Base-by-base conservation (phyloP, 2,888 invertebrate species). In the Kryphioiulus occultus region DNA sequence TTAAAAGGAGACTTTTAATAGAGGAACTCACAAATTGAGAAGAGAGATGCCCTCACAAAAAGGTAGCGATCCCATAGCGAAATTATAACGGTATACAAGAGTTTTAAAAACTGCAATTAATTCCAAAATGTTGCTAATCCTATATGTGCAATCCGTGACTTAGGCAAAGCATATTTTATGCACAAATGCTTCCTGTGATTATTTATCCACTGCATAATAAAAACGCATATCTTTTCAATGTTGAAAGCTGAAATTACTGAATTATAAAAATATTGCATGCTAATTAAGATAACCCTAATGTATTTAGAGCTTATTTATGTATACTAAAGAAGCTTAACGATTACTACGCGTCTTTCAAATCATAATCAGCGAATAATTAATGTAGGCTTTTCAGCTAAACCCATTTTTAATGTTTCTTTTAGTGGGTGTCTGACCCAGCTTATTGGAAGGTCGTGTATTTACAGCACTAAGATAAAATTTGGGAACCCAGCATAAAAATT, bases 311-410 rank as follows among this genome's bases (percentile, higher is more conserved):
- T 68, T 26, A 68, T 68, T 26, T 68, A 68, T 68, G 26, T 68
- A 2, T 26, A 68, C 68, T 68, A 68, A 26, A 68, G 26, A 26
- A 68, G 68, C 68, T 26, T 68, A 68, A 26, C 26, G 22, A 26
- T 68, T 68, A 22, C 22, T 68, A 22, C 26, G 7, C 26, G 68
- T 26, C 7, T 68, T 68, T 10, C 12, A 3, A 26, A 26, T 22
- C 68, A n/a, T 68, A 68, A 26, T 26, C 68, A 68, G 26, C 68
- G 68, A 26, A n/a, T 68, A 68, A 68, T 68, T 68, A 68, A 68
- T 68, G 26, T 9, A 26, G 22, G 22, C 44, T 68, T 68, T 68
- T 68, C 19, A 0, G 53, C 53, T 53, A n/a, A 53, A n/a, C 19
- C 53, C n/a, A n/a, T n/a, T 68, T 68, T 68, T 10, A 26, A 68